Evolutionary conservation across 1,140 invertebrate genomes (phyloP), one percentile per base, ranked within the genome.

Genomic region (Bombus waltoni): DNA sequence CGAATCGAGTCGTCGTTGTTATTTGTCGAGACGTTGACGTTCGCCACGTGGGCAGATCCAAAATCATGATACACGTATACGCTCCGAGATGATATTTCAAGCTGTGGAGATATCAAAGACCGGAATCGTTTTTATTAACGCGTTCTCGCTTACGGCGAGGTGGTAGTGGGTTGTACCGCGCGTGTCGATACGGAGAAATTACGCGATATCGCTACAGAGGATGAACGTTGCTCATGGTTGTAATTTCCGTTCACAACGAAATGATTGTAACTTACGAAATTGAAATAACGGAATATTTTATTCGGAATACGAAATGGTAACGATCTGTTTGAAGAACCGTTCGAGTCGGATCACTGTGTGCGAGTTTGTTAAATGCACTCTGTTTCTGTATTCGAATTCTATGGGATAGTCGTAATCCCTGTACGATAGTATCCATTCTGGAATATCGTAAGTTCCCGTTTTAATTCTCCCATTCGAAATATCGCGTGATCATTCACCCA

Each of bases 21-120:
- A 57, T 76, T 87, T 84, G 83, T 79, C 66, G 81, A 73, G 35
- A 57, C n/a, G 22, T 53, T 57, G 65, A 75, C 53, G 42, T 38
- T 28, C 42, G 68, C 42, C 78, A 66, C 70, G 77, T 66, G 83
- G 78, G 40, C 22, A 38, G 57, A 85, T 42, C 40, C 18, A 6
- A 57, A 38, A 73, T 62, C 44, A 22, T 0, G 80, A 81, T 72
- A 32, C 32, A 28, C 13, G 18, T 72, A 32, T n/a, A 28, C 13
- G 18, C 38, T 38, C 38, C 38, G 47, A 53, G 47, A 53, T n/a
- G 59, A 22, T 62, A n/a, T n/a, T n/a, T n/a, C 28, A 13, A 77
- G 15, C 28, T 35, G 44, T 40, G 13, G 42, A 68, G 68, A 25
- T 32, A 6, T 28, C 42, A 25, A 15, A 32, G 22, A 35, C 6